phyloP scores from a whole-genome alignment of 2,888 invertebrate species.

The Ophraella communa region DNA sequence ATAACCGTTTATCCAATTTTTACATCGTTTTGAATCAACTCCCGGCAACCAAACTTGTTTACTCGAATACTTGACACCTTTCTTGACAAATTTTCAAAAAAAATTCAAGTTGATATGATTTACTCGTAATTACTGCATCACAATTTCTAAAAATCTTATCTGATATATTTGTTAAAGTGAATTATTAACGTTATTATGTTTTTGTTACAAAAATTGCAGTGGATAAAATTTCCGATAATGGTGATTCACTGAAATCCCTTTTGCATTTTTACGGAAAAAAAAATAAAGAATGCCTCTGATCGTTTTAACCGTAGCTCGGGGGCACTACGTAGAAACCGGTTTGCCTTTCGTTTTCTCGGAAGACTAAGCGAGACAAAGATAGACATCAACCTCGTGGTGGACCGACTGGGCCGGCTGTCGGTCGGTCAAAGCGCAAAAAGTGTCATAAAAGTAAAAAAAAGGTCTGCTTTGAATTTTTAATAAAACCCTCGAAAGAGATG shows the following conservation, averaged over 20 bases:
- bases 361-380: conserved; percentile 8
- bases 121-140: too few species aligned
- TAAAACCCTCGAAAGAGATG: not conserved
- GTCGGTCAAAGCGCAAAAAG: conserved; percentile 3
- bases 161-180: not conserved
- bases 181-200: too few species aligned
- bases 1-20: too few species aligned
- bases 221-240: not conserved
- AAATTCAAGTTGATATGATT: too few species aligned
- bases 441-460: not conserved
- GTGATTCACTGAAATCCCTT: not conserved
- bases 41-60: too few species aligned
- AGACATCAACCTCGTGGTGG: conserved; percentile 6
- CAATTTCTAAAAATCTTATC: too few species aligned
- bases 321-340: conserved; percentile 10
- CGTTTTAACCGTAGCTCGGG: not conserved
- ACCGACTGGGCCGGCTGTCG: not conserved
- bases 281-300: not conserved
- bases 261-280: not conserved
- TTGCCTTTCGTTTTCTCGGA: conserved; percentile 15
- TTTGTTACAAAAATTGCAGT: too few species aligned
- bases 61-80: too few species aligned
- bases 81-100: too few species aligned
- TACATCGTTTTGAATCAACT: too few species aligned
- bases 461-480: not conserved